Base-by-base conservation (phyloP, 2,888 invertebrate species). In the Yponomeuta malinellus region DNA sequence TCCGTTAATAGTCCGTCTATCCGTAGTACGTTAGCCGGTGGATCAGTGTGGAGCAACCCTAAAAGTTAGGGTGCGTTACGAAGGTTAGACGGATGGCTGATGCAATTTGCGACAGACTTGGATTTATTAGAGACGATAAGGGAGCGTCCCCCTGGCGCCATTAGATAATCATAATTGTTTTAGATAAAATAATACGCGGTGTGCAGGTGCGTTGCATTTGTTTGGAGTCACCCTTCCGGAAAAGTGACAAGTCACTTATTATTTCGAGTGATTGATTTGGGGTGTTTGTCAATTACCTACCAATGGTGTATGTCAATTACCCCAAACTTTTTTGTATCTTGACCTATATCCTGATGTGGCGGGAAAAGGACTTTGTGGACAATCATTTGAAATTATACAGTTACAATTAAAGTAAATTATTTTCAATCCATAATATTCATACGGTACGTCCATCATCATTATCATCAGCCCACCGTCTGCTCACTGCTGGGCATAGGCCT, bases 21-120 rank as follows among this genome's bases (percentile, higher is more conserved):
- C 37, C 5, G 1, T 4, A 4, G 37, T 37, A 37, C 5, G 37
- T 2, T 37, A 37, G 37, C 5, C 37, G 6, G 10, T 23, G 52
- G 52, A 31, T 37, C 52, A 63, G 10, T n/a, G 29, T 9, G 37
- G 70, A 70, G 23, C 37, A 37, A 2, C 63, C 70, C 70, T 15
- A 5, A 37, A 70, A 70, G 37, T 63, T 82, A 77, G 88, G 88
- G 87, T 82, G 83, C 86, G 87, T 88, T 86, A 89, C 86, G 83
- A 86, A 83, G 83, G 86, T 89, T 85, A 89, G 89, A 90, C 89
- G 90, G 90, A 90, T 91, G 86, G 84, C 83, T 89, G 89, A 90
- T 90, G 89, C 91, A 90, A 91, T 91, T 91, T 89, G 87, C 80
- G 81, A 84, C 82, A 74, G 88, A 86, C 89, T 86, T 81, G 85